Evolutionary conservation across 2,113 vertebrate genomes (phyloP).

Genomic region (Atractosteus spatula): DNA sequence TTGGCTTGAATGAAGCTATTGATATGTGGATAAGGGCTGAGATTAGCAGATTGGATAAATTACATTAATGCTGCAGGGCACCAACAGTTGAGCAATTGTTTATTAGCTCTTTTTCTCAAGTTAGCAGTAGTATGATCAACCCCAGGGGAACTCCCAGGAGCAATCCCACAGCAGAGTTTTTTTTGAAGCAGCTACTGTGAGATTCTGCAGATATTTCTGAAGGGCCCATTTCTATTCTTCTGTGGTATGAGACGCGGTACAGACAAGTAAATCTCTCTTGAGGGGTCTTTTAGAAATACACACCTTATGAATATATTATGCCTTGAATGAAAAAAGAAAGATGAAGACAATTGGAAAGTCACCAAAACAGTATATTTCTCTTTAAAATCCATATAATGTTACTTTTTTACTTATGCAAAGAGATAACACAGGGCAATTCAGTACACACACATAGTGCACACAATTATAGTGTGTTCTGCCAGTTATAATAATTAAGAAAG

Average conservation of each 20-base stretch:
- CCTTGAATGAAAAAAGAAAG: no score
- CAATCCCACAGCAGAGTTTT: not conserved
- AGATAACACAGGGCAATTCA: no score
- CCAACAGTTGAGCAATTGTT: conserved; percentile 5
- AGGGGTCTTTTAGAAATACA: not conserved
- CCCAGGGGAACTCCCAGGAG: not conserved
- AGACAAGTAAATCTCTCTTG: not conserved
- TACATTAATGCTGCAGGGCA: not conserved
- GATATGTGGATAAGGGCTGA: not conserved
- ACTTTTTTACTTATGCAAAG: no score
- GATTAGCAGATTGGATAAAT: conserved; percentile 1
- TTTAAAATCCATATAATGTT: no score
- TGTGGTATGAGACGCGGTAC: not conserved
- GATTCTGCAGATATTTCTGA: not conserved
- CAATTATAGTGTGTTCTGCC: no score
- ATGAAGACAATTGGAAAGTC: no score
- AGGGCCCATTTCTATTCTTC: not conserved
- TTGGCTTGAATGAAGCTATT: not conserved
- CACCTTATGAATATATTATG: no score
- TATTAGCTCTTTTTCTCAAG: conserved; percentile 3
- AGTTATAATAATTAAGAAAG: no score
- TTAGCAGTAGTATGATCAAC: not conserved
- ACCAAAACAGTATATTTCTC: no score
- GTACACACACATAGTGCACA: no score
- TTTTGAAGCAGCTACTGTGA: not conserved